Percentiles rank a stretch among this genome's conserved stretches.
Conservation (phyloP, 2,113 vertebrate genomes). For the Misgurnus anguillicaudatus region DNA sequence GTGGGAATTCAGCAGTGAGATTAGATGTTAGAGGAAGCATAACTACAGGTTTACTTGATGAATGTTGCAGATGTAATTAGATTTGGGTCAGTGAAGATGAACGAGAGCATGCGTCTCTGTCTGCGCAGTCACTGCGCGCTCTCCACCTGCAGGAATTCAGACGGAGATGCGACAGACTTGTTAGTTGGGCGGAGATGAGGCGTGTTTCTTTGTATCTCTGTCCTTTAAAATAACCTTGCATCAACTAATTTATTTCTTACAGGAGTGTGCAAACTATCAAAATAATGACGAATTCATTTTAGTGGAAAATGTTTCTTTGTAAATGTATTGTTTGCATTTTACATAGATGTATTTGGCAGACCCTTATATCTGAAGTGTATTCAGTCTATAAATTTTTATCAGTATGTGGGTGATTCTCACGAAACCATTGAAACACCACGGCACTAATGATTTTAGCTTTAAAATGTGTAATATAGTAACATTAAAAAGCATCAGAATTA, state of each 20-base stretch:
- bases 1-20: slow-evolving; percentile 62
- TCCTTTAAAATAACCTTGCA: neutral
- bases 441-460: no score
- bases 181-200: neutral
- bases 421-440: no score
- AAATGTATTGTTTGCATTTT: no score
- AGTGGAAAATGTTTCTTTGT: neutral
- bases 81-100: slow-evolving; percentile 24
- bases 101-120: neutral
- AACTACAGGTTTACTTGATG: slow-evolving; percentile 72
- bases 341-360: no score
- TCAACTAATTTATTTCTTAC: neutral
- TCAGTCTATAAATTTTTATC: no score
- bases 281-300: no score
- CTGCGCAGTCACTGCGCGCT: neutral
- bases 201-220: neutral
- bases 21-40: slow-evolving; percentile 68
- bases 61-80: slow-evolving; percentile 69
- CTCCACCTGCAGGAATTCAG: slow-evolving; percentile 2
- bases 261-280: no score
- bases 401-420: no score
- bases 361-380: no score
- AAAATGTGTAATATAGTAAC: no score
- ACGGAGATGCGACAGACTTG: neutral
- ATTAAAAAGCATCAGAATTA: no score